Evolutionary conservation across 2,888 invertebrate genomes (phyloP).

Genomic region (Gerosis bhagava): DNA sequence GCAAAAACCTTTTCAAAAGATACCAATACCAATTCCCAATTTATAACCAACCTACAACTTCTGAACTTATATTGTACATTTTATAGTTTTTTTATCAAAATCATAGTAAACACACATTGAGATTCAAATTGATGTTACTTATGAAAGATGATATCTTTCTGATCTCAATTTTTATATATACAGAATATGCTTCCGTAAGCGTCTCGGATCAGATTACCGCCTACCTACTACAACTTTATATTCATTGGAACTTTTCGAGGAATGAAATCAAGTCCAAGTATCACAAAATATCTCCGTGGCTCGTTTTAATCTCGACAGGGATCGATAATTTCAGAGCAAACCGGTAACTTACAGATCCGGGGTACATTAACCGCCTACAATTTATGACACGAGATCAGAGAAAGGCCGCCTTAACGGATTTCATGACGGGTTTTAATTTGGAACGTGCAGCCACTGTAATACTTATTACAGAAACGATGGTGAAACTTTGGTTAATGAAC

Average conservation of each 20-base stretch:
- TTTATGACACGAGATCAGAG: slow-evolving; percentile 36
- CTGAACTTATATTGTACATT: too few species aligned
- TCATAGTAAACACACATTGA: too few species aligned
- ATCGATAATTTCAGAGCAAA: slow-evolving; percentile 34
- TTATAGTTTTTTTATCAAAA: too few species aligned
- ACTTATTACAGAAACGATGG: too few species aligned
- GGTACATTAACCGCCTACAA: slow-evolving; percentile 31
- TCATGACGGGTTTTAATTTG: slow-evolving; percentile 28
- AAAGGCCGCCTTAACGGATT: slow-evolving; percentile 30
- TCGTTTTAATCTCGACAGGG: slow-evolving; percentile 28
- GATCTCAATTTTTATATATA: too few species aligned
- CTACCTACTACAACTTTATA: slow-evolving; percentile 21
- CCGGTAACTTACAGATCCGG: slow-evolving; percentile 36
- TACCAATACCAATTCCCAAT: too few species aligned
- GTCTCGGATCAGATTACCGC: slow-evolving; percentile 10
- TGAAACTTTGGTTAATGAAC: too few species aligned
- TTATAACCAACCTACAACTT: too few species aligned
- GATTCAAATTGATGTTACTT: too few species aligned
- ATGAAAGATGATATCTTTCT: too few species aligned
- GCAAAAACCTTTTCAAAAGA: too few species aligned
- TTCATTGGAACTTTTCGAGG: slow-evolving; percentile 15
- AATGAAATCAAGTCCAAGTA: slow-evolving; percentile 31
- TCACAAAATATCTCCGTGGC: slow-evolving; percentile 21
- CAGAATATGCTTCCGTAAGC: slow-evolving; percentile 8
- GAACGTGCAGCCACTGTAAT: slow-evolving; percentile 12